A percentile compares a stretch with the other conserved stretches of the same genome.
Conservation (phyloP, 2,888 invertebrate genomes). For the Calliscelio sp. region DNA sequence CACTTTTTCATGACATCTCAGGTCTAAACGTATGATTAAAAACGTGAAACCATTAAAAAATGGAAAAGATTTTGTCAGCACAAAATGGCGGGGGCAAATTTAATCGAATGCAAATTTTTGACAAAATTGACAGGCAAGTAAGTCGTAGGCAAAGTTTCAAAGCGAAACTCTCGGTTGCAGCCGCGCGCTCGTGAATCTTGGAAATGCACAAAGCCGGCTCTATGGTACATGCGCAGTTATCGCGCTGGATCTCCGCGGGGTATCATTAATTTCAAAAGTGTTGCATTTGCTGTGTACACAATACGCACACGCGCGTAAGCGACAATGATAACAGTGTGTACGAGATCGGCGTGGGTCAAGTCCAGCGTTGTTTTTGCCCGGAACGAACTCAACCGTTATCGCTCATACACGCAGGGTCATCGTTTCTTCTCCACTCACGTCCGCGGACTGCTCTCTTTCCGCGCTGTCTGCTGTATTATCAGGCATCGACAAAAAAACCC, state of each 20-base stretch:
- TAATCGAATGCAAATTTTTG: background rate
- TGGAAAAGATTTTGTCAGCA: too few relatives aligned
- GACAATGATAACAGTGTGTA: constrained; percentile 42
- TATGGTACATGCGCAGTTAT: constrained; percentile 36
- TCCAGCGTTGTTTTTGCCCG: constrained; percentile 54
- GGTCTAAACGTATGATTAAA: too few relatives aligned
- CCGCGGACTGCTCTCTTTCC: constrained; percentile 52
- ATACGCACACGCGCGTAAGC: constrained; percentile 31
- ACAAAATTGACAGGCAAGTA: constrained; percentile 15
- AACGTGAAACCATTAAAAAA: too few relatives aligned
- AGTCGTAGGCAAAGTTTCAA: constrained; percentile 17
- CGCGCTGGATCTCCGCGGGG: constrained; percentile 54
- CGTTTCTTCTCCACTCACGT: constrained; percentile 61
- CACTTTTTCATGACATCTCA: too few relatives aligned
- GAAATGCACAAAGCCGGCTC: constrained; percentile 53
- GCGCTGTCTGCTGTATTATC: constrained; percentile 17
- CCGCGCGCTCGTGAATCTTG: constrained; percentile 49
- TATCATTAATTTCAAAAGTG: constrained; percentile 62
- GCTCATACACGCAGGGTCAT: constrained; percentile 74
- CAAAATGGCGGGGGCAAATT: too few relatives aligned
- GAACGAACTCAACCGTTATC: constrained; percentile 64
- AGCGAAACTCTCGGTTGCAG: constrained; percentile 2
- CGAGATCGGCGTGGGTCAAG: constrained; percentile 58
- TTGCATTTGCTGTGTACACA: constrained; percentile 4
- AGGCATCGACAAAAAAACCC: constrained; percentile 6